Evolutionary conservation across 2,888 invertebrate species (phyloP), one percentile per base, ranked within the genome.

Genomic region (Stenchaetothrips biformis): DNA sequence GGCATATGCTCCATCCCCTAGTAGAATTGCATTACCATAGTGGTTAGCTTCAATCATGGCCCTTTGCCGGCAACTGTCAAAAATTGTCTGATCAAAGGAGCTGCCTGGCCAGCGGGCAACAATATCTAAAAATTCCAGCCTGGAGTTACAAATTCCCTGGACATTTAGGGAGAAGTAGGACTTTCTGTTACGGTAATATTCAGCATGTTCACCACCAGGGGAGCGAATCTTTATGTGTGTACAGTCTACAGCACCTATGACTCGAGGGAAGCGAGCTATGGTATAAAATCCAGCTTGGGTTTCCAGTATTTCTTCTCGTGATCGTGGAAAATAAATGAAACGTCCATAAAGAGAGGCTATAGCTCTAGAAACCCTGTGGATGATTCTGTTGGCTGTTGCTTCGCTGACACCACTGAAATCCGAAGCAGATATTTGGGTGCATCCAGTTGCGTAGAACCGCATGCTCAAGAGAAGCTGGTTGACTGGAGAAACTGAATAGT

Each of bases 1-100:
- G 37, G 83, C 82, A 81, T 86, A 86, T 13, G 85, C 85, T 82
- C 83, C 83, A 82, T 86, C 86, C 47, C 84, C 86, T 25, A 86
- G 80, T n/a, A 87, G 79, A 48, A 85, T 80, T 74, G 82, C 80
- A 80, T 84, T 81, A 11, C 80, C 82, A 82, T 82, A 83, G 62
- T 80, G 79, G 25, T 83, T 82, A 77, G 79, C 80, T 80, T 85
- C 84, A 79, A 85, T 83, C 27, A 80, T 79, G 18, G 82, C 82
- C 48, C 82, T 83, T 62, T 84, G 80, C 25, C 79, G 79, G 7
- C 82, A 84, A 82, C 84, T 83, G 79, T 79, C 79, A 79, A 79
- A 81, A 74, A 81, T 82, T 59, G 62, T 80, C 13, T 79, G 80
- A 77, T 82, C 82, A 81, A 85, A 84, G 1, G 82, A 80, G 4